These are phyloP conservation scores for Zaprionus kolodkinae DNA, from an alignment of 1,140 invertebrate genomes.

Conservation along the genomic window DNA sequence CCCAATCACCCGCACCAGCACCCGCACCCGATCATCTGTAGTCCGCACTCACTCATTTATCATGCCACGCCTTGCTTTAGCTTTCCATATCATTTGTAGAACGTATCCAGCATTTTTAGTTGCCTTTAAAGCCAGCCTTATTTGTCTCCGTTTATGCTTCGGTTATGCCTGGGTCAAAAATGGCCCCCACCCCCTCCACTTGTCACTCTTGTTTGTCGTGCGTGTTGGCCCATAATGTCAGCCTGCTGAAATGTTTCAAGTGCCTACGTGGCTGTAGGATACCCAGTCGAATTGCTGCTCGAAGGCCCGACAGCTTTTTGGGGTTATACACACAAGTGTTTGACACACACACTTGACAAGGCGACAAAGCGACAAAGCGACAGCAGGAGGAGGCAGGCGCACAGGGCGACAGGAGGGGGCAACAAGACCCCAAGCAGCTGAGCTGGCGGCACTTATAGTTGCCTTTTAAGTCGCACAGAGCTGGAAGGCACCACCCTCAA, in stretches of 20 bases:
- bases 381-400: not conserved
- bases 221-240: slow-evolving; percentile 8
- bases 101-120: slow-evolving; percentile 25
- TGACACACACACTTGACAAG: slow-evolving; percentile 9
- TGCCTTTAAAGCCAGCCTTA: slow-evolving; percentile 1
- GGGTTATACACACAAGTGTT: not conserved
- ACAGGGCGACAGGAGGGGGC: not conserved
- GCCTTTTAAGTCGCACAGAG: not conserved
- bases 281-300: not conserved
- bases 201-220: not conserved
- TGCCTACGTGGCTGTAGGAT: not conserved
- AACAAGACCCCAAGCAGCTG: not conserved
- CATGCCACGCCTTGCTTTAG: slow-evolving; percentile 51
- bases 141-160: no score
- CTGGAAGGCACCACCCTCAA: not conserved
- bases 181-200: not conserved
- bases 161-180: not conserved
- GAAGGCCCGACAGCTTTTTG: not conserved
- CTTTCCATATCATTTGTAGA: slow-evolving; percentile 4
- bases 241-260: slow-evolving; percentile 5
- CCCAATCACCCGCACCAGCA: not conserved
- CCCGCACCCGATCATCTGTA: slow-evolving; percentile 15
- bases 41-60: slow-evolving; percentile 17
- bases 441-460: not conserved
- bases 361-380: not conserved